phyloP scores from a whole-genome alignment of 2,113 vertebrate species.

The Petrocephalus zakoni region DNA sequence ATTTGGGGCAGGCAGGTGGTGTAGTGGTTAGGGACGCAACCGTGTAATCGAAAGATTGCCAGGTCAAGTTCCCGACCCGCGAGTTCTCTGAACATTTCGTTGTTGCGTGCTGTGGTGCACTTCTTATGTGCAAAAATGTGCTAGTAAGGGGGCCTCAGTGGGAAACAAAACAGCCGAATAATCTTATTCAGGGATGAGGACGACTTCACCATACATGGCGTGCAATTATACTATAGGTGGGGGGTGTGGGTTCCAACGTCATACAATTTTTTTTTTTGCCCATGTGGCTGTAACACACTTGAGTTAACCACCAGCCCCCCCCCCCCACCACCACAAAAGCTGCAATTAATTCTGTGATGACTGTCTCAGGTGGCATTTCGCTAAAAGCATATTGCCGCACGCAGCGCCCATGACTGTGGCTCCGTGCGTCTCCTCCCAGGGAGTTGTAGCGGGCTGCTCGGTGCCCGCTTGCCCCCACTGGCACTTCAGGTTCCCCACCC shows the following conservation, averaged over 20 bases:
- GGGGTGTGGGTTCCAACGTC: not conserved
- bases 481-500: not conserved
- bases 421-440: not conserved
- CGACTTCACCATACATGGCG: not conserved
- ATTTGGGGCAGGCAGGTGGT: too few species aligned
- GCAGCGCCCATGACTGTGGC: constrained; percentile 25
- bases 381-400: constrained; percentile 55
- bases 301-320: constrained; percentile 25
- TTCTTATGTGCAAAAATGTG: not conserved
- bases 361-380: constrained; percentile 61
- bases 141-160: not conserved
- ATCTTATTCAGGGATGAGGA: not conserved
- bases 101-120: too few species aligned
- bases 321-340: constrained; percentile 28
- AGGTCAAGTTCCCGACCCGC: too few species aligned
- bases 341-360: constrained; percentile 54
- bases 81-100: too few species aligned
- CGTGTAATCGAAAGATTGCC: too few species aligned
- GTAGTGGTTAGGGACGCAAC: too few species aligned
- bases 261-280: not conserved
- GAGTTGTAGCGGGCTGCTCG: not conserved
- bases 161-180: not conserved
- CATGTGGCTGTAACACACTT: constrained; percentile 39
- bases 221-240: not conserved
- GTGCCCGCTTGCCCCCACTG: not conserved